phyloP scores from a whole-genome alignment of 2,113 vertebrate species.

The Tupaia tana region DNA sequence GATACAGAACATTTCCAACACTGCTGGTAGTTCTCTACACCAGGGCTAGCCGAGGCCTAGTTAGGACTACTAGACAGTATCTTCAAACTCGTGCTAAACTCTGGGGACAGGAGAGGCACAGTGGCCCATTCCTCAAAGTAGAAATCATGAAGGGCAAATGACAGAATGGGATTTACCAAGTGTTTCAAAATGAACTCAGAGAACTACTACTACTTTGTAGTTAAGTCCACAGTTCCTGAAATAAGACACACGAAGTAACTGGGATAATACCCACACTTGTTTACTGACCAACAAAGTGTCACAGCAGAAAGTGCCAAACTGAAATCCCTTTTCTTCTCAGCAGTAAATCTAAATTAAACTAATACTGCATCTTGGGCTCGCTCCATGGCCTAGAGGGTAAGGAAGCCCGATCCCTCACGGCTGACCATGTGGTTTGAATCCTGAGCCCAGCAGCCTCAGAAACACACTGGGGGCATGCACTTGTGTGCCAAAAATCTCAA shows the following conservation, averaged over 20 bases:
- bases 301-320: background rate
- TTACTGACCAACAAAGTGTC: background rate
- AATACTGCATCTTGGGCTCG: background rate
- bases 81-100: background rate
- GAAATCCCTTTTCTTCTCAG: background rate
- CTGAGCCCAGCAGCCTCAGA: no score
- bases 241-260: background rate
- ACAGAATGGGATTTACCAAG: background rate
- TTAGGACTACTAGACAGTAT: background rate
- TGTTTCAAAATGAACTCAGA: background rate
- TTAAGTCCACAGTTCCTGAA: background rate
- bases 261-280: background rate
- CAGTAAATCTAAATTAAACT: background rate
- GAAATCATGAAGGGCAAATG: background rate
- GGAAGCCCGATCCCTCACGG: no score
- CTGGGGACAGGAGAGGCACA: background rate
- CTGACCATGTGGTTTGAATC: no score
- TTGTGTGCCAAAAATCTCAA: no score
- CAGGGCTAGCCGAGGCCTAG: background rate
- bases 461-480: no score
- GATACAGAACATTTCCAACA: background rate
- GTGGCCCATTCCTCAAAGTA: background rate
- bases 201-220: background rate
- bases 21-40: background rate
- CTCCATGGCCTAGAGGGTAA: no score